phyloP scores from a whole-genome alignment of 2,888 invertebrate species.

The Mythimna lalbum region DNA sequence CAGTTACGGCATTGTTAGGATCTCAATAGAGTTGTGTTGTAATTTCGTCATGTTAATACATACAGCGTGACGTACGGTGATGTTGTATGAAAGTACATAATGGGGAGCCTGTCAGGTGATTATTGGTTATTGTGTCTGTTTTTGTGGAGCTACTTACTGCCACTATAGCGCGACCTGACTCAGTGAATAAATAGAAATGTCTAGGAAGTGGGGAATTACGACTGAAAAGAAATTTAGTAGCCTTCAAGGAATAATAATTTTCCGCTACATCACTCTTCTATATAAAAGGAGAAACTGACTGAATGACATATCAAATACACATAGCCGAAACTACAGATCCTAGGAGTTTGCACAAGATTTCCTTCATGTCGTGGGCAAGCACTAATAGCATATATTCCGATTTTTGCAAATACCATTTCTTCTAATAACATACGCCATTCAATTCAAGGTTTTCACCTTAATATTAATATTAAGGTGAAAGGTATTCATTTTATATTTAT shows the following conservation, averaged over 20 bases:
- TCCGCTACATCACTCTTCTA: too few relatives aligned
- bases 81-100: conserved; percentile 19
- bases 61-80: conserved; percentile 37
- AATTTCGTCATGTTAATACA: conserved; percentile 55
- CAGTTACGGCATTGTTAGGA: conserved; percentile 56
- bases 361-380: too few relatives aligned
- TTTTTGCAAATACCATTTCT: too few relatives aligned
- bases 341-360: too few relatives aligned
- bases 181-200: neutral
- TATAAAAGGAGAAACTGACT: too few relatives aligned
- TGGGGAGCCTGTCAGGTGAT: neutral
- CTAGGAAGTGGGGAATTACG: neutral
- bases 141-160: neutral
- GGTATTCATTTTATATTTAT: too few relatives aligned
- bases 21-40: conserved; percentile 57
- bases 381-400: too few relatives aligned
- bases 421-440: too few relatives aligned
- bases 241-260: neutral
- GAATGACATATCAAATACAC: too few relatives aligned
- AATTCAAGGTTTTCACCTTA: too few relatives aligned
- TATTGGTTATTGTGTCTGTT: neutral
- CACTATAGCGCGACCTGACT: neutral
- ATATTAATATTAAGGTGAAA: too few relatives aligned
- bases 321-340: too few relatives aligned
- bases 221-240: neutral